Base-by-base conservation (phyloP, 2,888 invertebrate genomes). In the Apotomis turbidana region DNA sequence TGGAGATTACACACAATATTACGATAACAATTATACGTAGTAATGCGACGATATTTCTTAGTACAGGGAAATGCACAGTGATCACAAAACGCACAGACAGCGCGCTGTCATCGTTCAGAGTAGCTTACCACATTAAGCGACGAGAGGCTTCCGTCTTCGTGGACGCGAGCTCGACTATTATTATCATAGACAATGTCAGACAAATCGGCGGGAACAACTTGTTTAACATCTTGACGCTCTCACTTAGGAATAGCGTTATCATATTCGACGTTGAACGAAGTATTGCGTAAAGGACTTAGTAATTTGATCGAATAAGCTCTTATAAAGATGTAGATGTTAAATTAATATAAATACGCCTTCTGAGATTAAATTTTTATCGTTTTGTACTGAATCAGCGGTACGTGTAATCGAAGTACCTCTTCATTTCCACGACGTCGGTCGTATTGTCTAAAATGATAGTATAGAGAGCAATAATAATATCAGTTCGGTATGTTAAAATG, bases 121-220 rank as follows among this genome's bases (percentile, higher is more conserved):
- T 64, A 66, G 57, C 66, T 66, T 68, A 60, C 49, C 46, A 58
- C 46, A 66, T 57, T 70, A 63, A 62, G 36, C 57, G 49, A 55
- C 61, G 46, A 44, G 44, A 78, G 82, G 83, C 85, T 83, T 5
- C 15, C 46, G 66, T 57, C 46, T 6, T 46, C 41, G 63, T n/a
- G 46, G 66, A 55, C 64, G 55, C 27, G 27, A 57, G 79, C 10
- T 12, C 41, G 38, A 54, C 63, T 66, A 57, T 58, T 81, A 55
- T 78, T 77, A 77, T 75, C 68, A 75, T 79, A 78, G 51, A 57
- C 66, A 78, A 80, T 79, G 80, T 78, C 81, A 79, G 81, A 81
- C 80, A 78, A 83, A 80, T 82, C 83, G 84, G 82, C 84, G 89
- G 91, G 90, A 90, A 87, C 90, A 89, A 90, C 81, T 85, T 87